Evolutionary conservation across 2,113 vertebrate species (phyloP).

Genomic region (Chlorocebus sabaeus): DNA sequence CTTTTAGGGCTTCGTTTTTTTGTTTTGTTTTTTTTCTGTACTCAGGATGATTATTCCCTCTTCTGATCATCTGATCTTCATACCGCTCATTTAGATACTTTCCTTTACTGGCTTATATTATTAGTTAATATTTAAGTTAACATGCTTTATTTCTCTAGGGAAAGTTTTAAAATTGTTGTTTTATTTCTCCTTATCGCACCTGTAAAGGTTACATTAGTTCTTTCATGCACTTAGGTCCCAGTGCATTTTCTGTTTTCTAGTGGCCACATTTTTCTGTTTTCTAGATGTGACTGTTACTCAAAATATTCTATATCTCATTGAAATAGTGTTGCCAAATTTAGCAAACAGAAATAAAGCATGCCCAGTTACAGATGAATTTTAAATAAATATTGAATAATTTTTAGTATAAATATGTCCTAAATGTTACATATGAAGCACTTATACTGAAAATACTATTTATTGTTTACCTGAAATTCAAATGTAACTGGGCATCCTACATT

Average conservation of each 20-base stretch:
- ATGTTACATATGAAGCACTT: background rate
- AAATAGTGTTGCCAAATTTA: background rate
- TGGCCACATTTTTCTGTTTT: background rate
- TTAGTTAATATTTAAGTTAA: background rate
- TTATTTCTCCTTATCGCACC: background rate
- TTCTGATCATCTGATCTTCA: background rate
- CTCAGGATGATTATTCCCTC: background rate
- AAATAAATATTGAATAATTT: background rate
- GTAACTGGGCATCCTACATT: background rate
- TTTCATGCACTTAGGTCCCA: background rate
- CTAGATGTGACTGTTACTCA: background rate
- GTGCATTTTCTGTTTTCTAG: background rate
- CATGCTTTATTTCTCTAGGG: slow-evolving; percentile 11
- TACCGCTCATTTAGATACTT: background rate
- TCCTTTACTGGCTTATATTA: background rate
- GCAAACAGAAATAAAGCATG: background rate
- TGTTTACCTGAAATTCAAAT: background rate
- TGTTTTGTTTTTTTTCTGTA: background rate
- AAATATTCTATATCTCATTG: background rate
- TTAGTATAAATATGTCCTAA: background rate
- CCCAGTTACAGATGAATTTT: background rate
- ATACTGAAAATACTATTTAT: background rate
- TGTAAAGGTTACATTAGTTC: background rate
- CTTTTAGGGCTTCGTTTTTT: background rate
- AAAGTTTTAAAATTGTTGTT: background rate